These are phyloP conservation scores for Lepidurus apus DNA, from an alignment of 1,140 invertebrate genomes.

Conservation along the genomic window DNA sequence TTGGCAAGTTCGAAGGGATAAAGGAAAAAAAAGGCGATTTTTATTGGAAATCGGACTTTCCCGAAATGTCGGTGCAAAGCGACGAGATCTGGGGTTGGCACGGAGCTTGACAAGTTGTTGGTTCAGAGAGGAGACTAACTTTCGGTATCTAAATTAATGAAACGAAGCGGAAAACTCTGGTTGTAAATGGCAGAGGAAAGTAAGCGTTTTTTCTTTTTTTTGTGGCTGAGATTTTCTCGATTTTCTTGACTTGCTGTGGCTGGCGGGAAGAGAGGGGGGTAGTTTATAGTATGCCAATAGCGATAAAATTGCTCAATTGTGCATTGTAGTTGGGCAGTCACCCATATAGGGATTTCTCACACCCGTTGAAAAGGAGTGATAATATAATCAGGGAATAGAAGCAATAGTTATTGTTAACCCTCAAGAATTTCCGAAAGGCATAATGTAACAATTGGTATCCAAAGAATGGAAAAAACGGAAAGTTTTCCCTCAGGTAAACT, in stretches of 20 bases:
- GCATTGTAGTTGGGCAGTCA: conserved; percentile 12
- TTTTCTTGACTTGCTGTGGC: not conserved
- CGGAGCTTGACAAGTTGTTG: not conserved
- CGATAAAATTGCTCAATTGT: not conserved
- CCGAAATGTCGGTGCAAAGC: not conserved
- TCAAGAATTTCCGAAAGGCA: not conserved
- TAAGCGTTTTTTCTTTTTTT: not conserved
- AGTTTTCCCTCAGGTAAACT: not conserved
- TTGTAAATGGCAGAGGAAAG: conserved; percentile 1
- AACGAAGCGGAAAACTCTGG: not conserved
- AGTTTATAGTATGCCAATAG: not conserved
- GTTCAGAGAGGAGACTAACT: not conserved
- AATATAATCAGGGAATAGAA: not conserved
- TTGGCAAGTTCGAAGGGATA: too few relatives aligned
- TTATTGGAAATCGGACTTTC: not conserved
- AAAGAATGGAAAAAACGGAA: not conserved
- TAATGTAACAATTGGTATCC: not conserved
- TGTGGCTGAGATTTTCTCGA: not conserved
- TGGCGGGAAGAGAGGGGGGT: not conserved
- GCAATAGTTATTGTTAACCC: not conserved
- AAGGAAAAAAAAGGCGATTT: not conserved
- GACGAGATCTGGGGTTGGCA: conserved; percentile 17
- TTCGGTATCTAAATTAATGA: conserved; percentile 20
- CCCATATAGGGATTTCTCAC: not conserved
- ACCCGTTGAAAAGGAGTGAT: not conserved